A percentile compares a stretch with the other conserved stretches of the same genome.
These are phyloP conservation scores for Osmerus eperlanus DNA, from an alignment of 2,113 vertebrate species.

Conservation along the genomic window DNA sequence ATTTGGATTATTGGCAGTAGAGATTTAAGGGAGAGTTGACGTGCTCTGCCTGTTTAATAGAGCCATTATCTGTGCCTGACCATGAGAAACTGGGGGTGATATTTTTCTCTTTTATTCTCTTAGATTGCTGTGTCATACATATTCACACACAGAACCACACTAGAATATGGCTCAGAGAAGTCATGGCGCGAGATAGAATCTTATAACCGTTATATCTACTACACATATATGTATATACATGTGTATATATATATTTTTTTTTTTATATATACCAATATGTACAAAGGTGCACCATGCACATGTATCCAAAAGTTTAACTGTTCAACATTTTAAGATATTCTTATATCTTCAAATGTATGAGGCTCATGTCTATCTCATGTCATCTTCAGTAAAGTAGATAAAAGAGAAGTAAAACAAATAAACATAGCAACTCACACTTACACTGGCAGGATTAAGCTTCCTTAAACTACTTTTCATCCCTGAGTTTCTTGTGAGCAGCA, in stretches of 20 bases:
- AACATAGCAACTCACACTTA: constrained; percentile 3
- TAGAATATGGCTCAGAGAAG: constrained; percentile 13
- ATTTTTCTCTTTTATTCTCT: constrained; percentile 1
- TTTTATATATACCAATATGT: no score
- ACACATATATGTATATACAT: no score
- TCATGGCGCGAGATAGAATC: neutral
- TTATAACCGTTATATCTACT: no score
- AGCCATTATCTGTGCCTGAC: constrained; percentile 33
- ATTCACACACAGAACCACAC: constrained; percentile 1
- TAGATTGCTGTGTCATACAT: constrained; percentile 8
- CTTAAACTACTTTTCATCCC: constrained; percentile 11
- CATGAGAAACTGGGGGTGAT: constrained; percentile 18
- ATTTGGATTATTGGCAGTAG: constrained; percentile 57
- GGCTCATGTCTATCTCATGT: neutral
- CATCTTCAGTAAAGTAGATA: neutral
- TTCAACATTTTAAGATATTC: neutral
- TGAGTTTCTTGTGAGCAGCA: constrained; percentile 17
- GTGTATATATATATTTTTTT: no score
- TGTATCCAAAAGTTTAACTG: neutral
- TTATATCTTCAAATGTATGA: neutral
- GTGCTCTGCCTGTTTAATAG: constrained; percentile 45
- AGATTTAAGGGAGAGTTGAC: constrained; percentile 45
- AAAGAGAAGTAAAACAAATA: constrained; percentile 2
- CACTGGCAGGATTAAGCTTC: constrained; percentile 11
- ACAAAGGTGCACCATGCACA: neutral